These are phyloP conservation scores for Myrmophylax atrothorax DNA, from an alignment of 2,113 vertebrate genomes.

Conservation along the genomic window DNA sequence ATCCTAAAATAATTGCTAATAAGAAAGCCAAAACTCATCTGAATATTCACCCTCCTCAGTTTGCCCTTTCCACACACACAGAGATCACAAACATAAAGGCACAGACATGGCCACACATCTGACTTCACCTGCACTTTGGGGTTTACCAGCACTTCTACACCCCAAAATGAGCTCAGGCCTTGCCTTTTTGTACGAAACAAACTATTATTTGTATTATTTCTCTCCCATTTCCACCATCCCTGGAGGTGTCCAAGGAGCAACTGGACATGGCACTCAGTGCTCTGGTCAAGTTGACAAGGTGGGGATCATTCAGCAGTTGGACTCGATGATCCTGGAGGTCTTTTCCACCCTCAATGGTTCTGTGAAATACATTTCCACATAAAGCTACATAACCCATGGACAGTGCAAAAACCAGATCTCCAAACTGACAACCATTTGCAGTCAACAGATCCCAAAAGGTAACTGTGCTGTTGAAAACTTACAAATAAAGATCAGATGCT, in stretches of 20 bases:
- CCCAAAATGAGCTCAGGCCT: not conserved
- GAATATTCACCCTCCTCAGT: not conserved
- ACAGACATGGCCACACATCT: not conserved
- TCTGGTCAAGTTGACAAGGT: not conserved
- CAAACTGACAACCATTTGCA: not conserved
- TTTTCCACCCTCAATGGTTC: not conserved
- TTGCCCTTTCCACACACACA: not conserved
- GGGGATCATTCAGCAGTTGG: not conserved
- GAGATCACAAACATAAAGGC: not conserved
- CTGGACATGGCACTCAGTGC: not conserved
- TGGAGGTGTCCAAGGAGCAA: not conserved
- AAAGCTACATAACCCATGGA: not conserved
- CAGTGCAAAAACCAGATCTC: not conserved
- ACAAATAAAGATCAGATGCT: not conserved
- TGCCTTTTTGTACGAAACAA: not conserved
- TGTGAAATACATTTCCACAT: not conserved
- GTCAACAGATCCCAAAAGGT: not conserved
- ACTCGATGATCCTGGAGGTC: not conserved
- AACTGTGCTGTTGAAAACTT: not conserved
- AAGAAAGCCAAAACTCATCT: not conserved
- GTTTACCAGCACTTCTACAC: not conserved
- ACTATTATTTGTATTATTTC: not conserved
- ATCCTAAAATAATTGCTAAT: not conserved
- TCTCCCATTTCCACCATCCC: not conserved
- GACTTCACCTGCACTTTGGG: conserved; percentile 25